A percentile compares a stretch with the other conserved stretches of the same genome.
Conservation (phyloP, 2,113 vertebrate genomes). For the Marcusenius ussheri region DNA sequence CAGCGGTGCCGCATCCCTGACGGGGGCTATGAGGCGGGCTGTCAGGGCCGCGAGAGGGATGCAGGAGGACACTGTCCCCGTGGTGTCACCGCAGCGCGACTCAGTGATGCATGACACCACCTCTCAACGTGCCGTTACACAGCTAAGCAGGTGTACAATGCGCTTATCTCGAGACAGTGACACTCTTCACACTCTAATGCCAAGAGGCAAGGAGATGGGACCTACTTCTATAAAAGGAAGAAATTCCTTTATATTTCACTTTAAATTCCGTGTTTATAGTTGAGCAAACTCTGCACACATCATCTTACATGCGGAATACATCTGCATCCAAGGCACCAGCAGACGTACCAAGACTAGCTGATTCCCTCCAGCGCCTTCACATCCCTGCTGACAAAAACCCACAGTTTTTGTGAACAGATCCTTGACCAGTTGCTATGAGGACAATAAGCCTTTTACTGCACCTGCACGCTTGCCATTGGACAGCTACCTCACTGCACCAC, state of each 20-base stretch:
- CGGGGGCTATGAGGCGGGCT: background rate
- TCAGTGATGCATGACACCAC: background rate
- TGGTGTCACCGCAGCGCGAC: background rate
- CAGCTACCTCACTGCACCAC: background rate
- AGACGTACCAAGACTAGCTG: background rate
- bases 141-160: background rate
- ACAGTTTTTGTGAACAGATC: background rate
- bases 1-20: background rate
- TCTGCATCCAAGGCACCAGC: background rate
- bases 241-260: background rate
- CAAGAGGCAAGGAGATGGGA: background rate
- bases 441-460: background rate
- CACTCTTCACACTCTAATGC: background rate
- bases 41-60: background rate
- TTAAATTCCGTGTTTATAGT: background rate
- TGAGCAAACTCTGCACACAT: background rate
- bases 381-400: background rate
- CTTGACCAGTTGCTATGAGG: background rate
- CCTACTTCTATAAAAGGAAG: background rate
- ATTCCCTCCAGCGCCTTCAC: background rate
- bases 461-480: background rate
- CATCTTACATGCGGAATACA: background rate
- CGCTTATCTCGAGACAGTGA: background rate
- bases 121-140: background rate
- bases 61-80: background rate